phyloP scores from a whole-genome alignment of 2,888 invertebrate species.

The Hemicrepidius hirtus region DNA sequence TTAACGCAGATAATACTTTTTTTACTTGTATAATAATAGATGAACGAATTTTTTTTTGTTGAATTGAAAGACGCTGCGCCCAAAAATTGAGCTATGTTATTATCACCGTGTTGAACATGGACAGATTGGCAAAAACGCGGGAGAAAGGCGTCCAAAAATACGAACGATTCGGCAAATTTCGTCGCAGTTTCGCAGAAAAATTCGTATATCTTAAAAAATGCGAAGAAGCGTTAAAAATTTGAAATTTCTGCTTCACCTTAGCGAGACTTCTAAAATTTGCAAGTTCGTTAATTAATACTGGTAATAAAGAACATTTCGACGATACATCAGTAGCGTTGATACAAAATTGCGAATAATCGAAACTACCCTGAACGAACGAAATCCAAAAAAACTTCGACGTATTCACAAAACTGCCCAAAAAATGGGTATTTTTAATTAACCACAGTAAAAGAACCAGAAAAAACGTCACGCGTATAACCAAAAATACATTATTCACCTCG shows the following conservation, averaged over 20 bases:
- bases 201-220: constrained; percentile 39
- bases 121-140: constrained; percentile 58
- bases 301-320: constrained; percentile 57
- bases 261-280: constrained; percentile 43
- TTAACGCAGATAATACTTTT: constrained; percentile 40
- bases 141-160: constrained; percentile 66
- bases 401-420: constrained; percentile 40
- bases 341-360: constrained; percentile 23
- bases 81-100: constrained; percentile 66
- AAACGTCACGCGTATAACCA: constrained; percentile 44
- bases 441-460: constrained; percentile 39
- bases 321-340: constrained; percentile 45
- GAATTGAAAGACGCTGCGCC: constrained; percentile 66
- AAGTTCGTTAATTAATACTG: constrained; percentile 58
- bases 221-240: constrained; percentile 17
- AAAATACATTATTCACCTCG: constrained; percentile 35
- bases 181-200: constrained; percentile 59
- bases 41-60: constrained; percentile 47
- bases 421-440: constrained; percentile 32
- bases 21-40: constrained; percentile 42
- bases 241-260: constrained; percentile 40
- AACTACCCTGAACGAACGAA: constrained; percentile 29
- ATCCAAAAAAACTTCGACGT: constrained; percentile 48
- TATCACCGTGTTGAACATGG: constrained; percentile 66
- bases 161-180: constrained; percentile 64